phyloP scores from a whole-genome alignment of 2,888 invertebrate genomes.

The Drosophila engyochracea region DNA sequence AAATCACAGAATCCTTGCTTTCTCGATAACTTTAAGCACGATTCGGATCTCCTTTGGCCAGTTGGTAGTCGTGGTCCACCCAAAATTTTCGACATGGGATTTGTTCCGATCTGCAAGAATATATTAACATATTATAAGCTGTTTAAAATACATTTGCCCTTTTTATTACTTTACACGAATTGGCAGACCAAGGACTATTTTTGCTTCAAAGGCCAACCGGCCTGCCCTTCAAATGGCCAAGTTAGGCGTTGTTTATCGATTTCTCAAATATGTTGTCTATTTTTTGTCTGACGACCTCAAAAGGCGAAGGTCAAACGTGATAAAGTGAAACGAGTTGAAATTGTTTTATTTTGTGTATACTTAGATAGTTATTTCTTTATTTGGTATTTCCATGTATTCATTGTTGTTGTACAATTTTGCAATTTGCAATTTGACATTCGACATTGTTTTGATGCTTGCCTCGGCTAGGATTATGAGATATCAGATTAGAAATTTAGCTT shows the following conservation, averaged over 20 bases:
- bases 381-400: constrained; percentile 12
- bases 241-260: not conserved
- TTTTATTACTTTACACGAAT: not conserved
- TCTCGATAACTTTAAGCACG: not conserved
- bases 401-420: constrained; percentile 40
- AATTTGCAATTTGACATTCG: constrained; percentile 49
- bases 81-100: not conserved
- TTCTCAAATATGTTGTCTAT: not conserved
- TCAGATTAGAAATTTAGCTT: not conserved
- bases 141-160: not conserved
- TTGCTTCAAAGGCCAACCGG: not conserved
- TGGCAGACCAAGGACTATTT: not conserved
- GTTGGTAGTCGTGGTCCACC: not conserved
- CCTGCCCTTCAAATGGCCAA: not conserved
- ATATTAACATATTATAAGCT: not conserved
- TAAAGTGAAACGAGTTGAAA: not conserved
- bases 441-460: constrained; percentile 26
- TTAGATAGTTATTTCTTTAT: constrained; percentile 27
- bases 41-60: not conserved
- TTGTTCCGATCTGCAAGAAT: not conserved
- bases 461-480: constrained; percentile 26
- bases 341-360: constrained; percentile 2
- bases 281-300: not conserved
- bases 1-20: not conserved
- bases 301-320: not conserved